phyloP scores from a whole-genome alignment of 2,797 vertebrate species.

The Hippopotamyrus pictus region DNA sequence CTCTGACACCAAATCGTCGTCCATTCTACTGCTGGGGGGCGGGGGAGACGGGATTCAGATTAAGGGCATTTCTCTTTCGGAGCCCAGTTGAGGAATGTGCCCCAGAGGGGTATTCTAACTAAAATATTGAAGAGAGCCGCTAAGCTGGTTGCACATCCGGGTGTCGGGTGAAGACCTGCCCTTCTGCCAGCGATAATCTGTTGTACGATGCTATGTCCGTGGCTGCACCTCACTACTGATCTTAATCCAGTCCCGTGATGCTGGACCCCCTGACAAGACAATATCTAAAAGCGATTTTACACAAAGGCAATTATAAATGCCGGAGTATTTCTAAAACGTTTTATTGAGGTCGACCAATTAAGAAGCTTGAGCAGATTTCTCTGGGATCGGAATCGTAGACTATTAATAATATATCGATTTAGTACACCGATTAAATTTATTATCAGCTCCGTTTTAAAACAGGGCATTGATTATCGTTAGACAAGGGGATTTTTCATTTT shows the following conservation, averaged over 20 bases:
- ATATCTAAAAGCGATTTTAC: background rate
- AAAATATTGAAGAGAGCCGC: slow-evolving; percentile 23
- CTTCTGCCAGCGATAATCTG: slow-evolving; percentile 3
- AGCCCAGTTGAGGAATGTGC: background rate
- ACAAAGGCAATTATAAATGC: background rate
- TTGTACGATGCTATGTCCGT: background rate
- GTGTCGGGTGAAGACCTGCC: slow-evolving; percentile 23
- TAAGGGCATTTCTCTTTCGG: background rate
- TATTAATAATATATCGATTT: background rate
- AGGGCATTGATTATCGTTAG: background rate
- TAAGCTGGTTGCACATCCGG: slow-evolving; percentile 24
- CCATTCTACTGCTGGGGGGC: slow-evolving; percentile 42
- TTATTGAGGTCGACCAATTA: background rate
- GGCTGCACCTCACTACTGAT: background rate
- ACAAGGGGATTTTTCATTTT: background rate
- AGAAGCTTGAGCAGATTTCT: background rate
- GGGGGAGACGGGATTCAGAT: background rate
- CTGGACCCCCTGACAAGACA: background rate
- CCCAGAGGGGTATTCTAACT: background rate
- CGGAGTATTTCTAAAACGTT: background rate
- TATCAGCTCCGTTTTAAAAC: background rate
- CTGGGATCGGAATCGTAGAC: background rate
- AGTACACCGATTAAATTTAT: background rate
- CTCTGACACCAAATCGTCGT: slow-evolving; percentile 55
- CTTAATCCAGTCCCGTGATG: background rate